phyloP scores from a whole-genome alignment of 2,888 invertebrate species.

The Alitta virens region DNA sequence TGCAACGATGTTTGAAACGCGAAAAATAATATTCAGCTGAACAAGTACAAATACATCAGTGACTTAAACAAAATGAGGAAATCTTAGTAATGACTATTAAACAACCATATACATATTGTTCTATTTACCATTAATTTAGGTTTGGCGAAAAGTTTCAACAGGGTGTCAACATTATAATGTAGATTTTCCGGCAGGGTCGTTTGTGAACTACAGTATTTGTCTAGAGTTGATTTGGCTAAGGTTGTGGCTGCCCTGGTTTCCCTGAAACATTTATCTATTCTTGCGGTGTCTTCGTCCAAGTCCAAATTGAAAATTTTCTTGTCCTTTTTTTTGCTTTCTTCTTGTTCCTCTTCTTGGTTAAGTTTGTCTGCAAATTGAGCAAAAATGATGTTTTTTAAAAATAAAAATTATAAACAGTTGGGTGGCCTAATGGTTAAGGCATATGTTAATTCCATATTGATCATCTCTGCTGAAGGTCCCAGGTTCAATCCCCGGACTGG shows the following conservation, averaged over 20 bases:
- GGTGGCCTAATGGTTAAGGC: too few relatives aligned
- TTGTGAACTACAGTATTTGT: slow-evolving; percentile 43
- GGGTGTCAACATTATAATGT: slow-evolving; percentile 47
- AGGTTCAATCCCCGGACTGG: too few relatives aligned
- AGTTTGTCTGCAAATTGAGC: not conserved
- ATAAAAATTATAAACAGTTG: not conserved
- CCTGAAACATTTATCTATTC: slow-evolving; percentile 4
- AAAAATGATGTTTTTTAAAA: not conserved
- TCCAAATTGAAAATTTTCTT: not conserved
- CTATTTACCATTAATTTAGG: slow-evolving; percentile 43
- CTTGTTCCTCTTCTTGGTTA: slow-evolving; percentile 6
- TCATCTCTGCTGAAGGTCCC: too few relatives aligned
- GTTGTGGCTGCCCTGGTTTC: slow-evolving; percentile 41
- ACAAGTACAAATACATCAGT: too few relatives aligned
- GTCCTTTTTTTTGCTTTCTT: slow-evolving; percentile 4
- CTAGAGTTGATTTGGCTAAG: slow-evolving; percentile 45
- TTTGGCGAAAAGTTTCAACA: slow-evolving; percentile 42
- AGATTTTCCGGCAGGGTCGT: slow-evolving; percentile 50
- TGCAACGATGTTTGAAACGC: too few relatives aligned
- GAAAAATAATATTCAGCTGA: too few relatives aligned
- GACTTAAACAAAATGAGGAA: too few relatives aligned
- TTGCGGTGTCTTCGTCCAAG: not conserved
- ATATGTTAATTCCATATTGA: too few relatives aligned
- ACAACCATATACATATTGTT: too few relatives aligned
- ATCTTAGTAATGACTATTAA: too few relatives aligned